phyloP scores from a whole-genome alignment of 2,797 vertebrate species.

The Tamandua tetradactyla region DNA sequence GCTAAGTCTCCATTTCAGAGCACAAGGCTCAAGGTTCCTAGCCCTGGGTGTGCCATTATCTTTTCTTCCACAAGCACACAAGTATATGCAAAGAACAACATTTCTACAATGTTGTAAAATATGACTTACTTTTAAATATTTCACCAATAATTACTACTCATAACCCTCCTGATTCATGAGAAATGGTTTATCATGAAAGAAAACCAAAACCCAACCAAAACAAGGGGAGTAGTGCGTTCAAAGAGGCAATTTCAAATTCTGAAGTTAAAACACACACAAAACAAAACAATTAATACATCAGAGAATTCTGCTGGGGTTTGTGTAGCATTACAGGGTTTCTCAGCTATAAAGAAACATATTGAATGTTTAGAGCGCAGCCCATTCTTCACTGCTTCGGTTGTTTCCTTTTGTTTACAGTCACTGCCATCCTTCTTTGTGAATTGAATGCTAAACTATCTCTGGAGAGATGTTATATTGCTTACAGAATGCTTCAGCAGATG shows the following conservation, averaged over 20 bases:
- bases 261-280: not conserved
- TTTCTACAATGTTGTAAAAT: not conserved
- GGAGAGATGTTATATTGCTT: constrained; percentile 87
- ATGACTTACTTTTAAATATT: not conserved
- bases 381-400: constrained; percentile 86
- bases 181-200: not conserved
- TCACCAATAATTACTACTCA: not conserved
- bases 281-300: constrained; percentile 82
- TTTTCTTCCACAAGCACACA: not conserved
- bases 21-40: not conserved
- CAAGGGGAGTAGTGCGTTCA: not conserved
- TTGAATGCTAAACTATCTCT: constrained; percentile 90
- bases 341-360: constrained; percentile 85
- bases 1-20: not conserved
- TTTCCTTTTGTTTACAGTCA: constrained; percentile 89
- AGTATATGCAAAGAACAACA: not conserved
- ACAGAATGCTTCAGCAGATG: constrained; percentile 90
- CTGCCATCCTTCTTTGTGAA: constrained; percentile 89
- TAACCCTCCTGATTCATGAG: not conserved
- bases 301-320: constrained; percentile 80
- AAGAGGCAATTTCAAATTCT: constrained; percentile 57
- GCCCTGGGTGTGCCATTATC: not conserved
- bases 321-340: constrained; percentile 82
- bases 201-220: not conserved
- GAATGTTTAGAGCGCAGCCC: constrained; percentile 85